phyloP scores from a whole-genome alignment of 2,888 invertebrate species.

The Temnothorax unifasciatus region DNA sequence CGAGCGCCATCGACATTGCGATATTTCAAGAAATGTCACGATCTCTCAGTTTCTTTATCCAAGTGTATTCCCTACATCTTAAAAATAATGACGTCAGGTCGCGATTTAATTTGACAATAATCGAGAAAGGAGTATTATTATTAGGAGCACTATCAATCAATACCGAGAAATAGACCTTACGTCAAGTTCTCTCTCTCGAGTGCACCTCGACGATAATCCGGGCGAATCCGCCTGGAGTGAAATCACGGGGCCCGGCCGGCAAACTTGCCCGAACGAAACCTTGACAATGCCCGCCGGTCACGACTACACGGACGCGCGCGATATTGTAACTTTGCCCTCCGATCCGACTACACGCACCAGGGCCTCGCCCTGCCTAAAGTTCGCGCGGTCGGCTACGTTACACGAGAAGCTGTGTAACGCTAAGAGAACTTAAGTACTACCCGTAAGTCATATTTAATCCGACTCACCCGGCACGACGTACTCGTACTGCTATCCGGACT shows the following conservation, averaged over 20 bases:
- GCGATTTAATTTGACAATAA: not conserved
- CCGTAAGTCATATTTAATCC: conserved; percentile 84
- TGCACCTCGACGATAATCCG: conserved; percentile 40
- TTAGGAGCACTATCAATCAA: conserved; percentile 17
- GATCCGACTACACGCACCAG: conserved; percentile 54
- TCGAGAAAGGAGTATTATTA: not conserved
- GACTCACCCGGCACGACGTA: conserved; percentile 59
- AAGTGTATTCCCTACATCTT: not conserved
- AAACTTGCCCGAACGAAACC: conserved; percentile 70
- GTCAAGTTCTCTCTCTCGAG: conserved; percentile 18
- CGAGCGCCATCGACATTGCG: not conserved
- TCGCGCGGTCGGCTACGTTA: conserved; percentile 53
- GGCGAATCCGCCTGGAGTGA: conserved; percentile 39
- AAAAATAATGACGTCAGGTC: not conserved
- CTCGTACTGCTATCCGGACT: conserved; percentile 38
- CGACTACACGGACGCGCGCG: conserved; percentile 49
- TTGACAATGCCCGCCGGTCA: conserved; percentile 78
- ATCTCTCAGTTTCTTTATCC: not conserved
- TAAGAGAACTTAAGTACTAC: conserved; percentile 82
- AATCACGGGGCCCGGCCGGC: conserved; percentile 46
- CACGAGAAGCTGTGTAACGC: conserved; percentile 80
- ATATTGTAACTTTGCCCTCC: conserved; percentile 66
- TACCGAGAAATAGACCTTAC: conserved; percentile 18
- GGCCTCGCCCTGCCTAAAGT: conserved; percentile 57
- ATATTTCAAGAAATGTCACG: conserved; percentile 17